Conservation (phyloP, 1,140 invertebrate genomes). For the Drosophila nebulosa region DNA sequence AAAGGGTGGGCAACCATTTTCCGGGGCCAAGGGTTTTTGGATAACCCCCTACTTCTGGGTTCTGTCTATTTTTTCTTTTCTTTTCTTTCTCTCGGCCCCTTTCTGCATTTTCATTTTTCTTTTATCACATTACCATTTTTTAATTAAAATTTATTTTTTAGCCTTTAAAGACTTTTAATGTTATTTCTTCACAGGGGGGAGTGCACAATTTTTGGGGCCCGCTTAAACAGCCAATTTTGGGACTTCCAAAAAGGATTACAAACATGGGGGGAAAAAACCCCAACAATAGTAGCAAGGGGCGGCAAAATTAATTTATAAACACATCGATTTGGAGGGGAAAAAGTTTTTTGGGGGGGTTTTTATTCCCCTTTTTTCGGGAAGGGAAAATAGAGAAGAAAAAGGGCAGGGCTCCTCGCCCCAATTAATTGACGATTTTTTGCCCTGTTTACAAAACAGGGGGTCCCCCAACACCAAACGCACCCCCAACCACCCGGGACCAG, state of each 20-base stretch:
- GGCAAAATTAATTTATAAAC: slow-evolving; percentile 49
- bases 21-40: slow-evolving; percentile 23
- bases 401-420: slow-evolving; percentile 27
- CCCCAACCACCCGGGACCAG: slow-evolving; percentile 28
- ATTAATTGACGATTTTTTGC: slow-evolving; percentile 65
- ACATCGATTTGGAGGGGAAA: slow-evolving; percentile 31
- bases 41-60: background rate
- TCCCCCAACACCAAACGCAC: slow-evolving; percentile 25
- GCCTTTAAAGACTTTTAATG: slow-evolving; percentile 76
- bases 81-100: no score
- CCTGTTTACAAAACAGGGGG: slow-evolving; percentile 49
- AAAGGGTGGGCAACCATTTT: slow-evolving; percentile 10
- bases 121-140: background rate
- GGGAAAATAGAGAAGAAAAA: background rate
- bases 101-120: background rate
- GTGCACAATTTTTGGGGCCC: slow-evolving; percentile 59
- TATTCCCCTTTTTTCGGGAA: background rate
- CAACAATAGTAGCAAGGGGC: slow-evolving; percentile 13
- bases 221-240: slow-evolving; percentile 71
- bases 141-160: slow-evolving; percentile 71
- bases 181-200: slow-evolving; percentile 73
- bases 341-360: background rate
- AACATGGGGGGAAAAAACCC: background rate
- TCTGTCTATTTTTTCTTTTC: background rate
- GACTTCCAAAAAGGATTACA: slow-evolving; percentile 19